Evolutionary conservation across 1,140 invertebrate species (phyloP).

Genomic region (Tetramorium alpestre): DNA sequence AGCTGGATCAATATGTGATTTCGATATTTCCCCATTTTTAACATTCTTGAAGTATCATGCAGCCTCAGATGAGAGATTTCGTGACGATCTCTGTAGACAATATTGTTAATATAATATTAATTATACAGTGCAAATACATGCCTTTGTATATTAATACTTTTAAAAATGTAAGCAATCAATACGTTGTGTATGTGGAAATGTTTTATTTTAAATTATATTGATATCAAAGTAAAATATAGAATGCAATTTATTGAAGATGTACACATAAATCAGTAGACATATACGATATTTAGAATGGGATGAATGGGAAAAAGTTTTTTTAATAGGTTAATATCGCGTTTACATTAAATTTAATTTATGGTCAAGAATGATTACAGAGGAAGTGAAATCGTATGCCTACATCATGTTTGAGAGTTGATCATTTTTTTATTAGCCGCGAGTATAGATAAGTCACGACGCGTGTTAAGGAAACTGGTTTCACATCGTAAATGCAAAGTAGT

Average conservation of each 20-base stretch:
- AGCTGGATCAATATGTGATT: neutral
- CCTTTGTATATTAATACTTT: too few relatives aligned
- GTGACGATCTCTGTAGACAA: neutral
- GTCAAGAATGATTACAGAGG: neutral
- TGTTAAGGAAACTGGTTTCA: slow-evolving; percentile 22
- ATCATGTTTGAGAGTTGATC: neutral
- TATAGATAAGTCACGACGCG: neutral
- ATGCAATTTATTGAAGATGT: neutral
- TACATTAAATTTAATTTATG: neutral
- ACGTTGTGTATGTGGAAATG: too few relatives aligned
- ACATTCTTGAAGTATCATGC: neutral
- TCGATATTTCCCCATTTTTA: slow-evolving; percentile 4
- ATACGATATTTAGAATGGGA: neutral
- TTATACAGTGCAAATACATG: neutral
- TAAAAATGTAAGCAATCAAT: too few relatives aligned
- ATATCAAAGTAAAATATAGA: too few relatives aligned
- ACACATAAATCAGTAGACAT: neutral
- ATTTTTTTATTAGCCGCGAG: neutral
- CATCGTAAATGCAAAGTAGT: slow-evolving; percentile 11
- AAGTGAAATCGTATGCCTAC: neutral
- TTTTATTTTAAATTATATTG: neutral
- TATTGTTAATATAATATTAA: neutral
- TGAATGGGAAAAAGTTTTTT: neutral
- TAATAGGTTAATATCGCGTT: neutral
- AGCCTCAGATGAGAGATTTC: neutral